phyloP scores from a whole-genome alignment of 1,140 invertebrate species.

The Bicyclus anynana region DNA sequence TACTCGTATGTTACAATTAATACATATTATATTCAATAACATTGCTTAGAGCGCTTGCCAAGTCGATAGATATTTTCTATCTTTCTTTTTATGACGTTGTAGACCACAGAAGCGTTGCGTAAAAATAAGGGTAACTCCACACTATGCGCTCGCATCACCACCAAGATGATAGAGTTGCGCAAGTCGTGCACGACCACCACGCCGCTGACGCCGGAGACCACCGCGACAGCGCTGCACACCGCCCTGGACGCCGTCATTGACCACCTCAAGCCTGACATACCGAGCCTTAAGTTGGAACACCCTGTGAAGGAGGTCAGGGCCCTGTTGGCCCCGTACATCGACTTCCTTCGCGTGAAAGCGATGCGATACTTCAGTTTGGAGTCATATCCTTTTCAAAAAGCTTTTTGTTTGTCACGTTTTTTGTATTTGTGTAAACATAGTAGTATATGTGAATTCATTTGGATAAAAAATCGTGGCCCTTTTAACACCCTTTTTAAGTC shows the following conservation, averaged over 20 bases:
- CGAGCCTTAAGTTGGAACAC: slow-evolving; percentile 46
- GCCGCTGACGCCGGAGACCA: slow-evolving; percentile 57
- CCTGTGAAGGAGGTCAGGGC: slow-evolving; percentile 41
- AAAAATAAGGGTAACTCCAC: slow-evolving; percentile 52
- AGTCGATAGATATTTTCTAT: too few relatives aligned
- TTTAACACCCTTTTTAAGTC: too few relatives aligned
- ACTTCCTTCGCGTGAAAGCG: slow-evolving; percentile 60
- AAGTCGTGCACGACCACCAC: slow-evolving; percentile 60
- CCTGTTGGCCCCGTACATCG: slow-evolving; percentile 49
- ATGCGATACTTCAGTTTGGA: slow-evolving; percentile 58
- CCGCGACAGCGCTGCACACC: slow-evolving; percentile 59
- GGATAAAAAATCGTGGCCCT: too few relatives aligned
- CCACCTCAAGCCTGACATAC: slow-evolving; percentile 59
- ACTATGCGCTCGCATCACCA: slow-evolving; percentile 49
- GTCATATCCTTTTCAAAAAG: slow-evolving; percentile 70
- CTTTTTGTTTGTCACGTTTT: background rate
- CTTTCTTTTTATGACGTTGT: too few relatives aligned
- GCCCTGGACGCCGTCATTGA: slow-evolving; percentile 54
- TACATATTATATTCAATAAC: too few relatives aligned
- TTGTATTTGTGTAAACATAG: background rate
- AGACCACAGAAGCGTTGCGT: slow-evolving; percentile 63
- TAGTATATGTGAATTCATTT: too few relatives aligned
- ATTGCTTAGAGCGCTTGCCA: too few relatives aligned
- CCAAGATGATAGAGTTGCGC: slow-evolving; percentile 55
- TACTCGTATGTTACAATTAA: too few relatives aligned